Evolutionary conservation across 2,113 vertebrate genomes (phyloP).

Genomic region (Aptenodytes forsteri): DNA sequence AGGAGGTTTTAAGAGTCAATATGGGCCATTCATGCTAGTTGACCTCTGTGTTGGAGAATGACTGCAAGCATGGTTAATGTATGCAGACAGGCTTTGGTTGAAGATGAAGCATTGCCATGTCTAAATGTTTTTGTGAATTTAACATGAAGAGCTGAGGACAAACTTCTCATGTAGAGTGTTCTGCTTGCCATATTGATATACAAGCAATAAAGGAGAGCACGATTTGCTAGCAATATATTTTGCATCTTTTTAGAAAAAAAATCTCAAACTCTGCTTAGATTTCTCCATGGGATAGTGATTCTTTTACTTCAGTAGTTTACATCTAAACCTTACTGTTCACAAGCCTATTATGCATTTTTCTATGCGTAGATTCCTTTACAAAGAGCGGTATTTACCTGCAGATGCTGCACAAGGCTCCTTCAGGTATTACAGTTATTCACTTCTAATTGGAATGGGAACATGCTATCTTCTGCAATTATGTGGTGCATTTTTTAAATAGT

Average conservation of each 20-base stretch:
- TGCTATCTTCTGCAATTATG: conserved; percentile 7
- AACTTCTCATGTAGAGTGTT: background rate
- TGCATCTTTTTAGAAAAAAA: background rate
- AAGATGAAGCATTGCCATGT: background rate
- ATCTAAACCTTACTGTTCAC: background rate
- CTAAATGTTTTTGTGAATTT: background rate
- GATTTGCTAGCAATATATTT: background rate
- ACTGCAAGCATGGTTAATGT: background rate
- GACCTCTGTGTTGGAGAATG: background rate
- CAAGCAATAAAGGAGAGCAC: background rate
- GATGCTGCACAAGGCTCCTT: background rate
- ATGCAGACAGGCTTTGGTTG: background rate
- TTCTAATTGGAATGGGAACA: background rate
- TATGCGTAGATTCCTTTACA: background rate
- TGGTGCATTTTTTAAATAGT: background rate
- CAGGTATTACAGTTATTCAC: background rate
- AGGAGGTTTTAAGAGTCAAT: background rate
- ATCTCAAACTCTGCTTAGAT: background rate
- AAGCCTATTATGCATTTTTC: background rate
- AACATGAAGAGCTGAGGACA: background rate
- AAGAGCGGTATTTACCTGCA: background rate
- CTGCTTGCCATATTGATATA: background rate
- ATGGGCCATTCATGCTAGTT: background rate
- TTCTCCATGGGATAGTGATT: background rate
- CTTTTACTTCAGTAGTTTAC: background rate